phyloP scores from a whole-genome alignment of 2,113 vertebrate species.

The Lamprologus sp. region DNA sequence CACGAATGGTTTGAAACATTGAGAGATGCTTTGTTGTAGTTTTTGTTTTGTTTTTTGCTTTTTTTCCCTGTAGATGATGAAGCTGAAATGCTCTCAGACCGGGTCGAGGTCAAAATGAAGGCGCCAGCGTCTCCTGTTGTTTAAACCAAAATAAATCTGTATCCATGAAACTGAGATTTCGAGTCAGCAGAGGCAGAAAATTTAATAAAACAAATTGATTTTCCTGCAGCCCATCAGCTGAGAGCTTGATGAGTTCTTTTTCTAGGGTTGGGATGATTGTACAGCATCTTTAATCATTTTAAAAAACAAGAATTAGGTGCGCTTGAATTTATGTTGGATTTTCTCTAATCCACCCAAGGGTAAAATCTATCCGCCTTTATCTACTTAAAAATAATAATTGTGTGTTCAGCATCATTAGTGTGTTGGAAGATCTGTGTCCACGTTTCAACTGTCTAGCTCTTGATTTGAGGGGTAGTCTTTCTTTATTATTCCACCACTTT shows the following conservation, averaged over 20 bases:
- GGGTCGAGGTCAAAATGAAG: background rate
- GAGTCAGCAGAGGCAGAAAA: background rate
- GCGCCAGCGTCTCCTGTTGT: background rate
- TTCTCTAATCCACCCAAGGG: background rate
- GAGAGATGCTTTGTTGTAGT: background rate
- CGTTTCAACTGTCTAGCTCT: background rate
- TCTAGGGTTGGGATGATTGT: background rate
- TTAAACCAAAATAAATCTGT: background rate
- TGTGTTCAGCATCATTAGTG: fast-evolving
- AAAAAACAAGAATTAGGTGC: background rate
- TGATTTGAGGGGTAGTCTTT: background rate
- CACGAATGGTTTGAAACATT: background rate
- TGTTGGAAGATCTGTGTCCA: background rate
- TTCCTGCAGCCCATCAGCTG: background rate
- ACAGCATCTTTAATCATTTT: background rate
- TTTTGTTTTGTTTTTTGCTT: background rate
- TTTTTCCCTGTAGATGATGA: background rate
- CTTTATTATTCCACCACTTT: background rate
- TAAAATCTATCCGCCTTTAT: background rate
- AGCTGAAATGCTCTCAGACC: background rate
- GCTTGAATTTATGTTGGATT: background rate
- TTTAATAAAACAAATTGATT: background rate
- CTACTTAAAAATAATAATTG: background rate
- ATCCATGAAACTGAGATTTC: background rate
- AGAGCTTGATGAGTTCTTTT: background rate